Conservation (phyloP, 2,888 invertebrate species). For the Apodemia hepburni region DNA sequence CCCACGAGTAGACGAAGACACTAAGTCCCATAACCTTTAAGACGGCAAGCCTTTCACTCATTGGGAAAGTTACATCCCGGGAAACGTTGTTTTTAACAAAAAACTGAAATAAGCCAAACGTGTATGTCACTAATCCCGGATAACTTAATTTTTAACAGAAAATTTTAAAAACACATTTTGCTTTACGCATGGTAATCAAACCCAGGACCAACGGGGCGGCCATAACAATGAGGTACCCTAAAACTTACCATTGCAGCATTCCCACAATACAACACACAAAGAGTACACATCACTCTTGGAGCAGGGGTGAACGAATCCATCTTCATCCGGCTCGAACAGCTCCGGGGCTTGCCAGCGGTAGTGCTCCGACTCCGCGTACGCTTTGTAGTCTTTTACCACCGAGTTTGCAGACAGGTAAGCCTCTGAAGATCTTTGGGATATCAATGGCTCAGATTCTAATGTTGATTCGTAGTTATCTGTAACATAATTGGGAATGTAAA, state of each 20-base stretch:
- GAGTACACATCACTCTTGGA: slow-evolving; percentile 67
- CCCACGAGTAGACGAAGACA: too few species aligned
- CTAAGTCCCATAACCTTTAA: too few species aligned
- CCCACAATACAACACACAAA: slow-evolving; percentile 62
- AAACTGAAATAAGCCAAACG: too few species aligned
- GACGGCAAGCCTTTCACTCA: too few species aligned
- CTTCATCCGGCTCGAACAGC: slow-evolving; percentile 53
- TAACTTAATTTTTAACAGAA: too few species aligned
- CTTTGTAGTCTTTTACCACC: slow-evolving; percentile 45
- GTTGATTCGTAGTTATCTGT: slow-evolving; percentile 44
- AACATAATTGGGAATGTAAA: slow-evolving; percentile 21
- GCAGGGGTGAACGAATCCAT: slow-evolving; percentile 55
- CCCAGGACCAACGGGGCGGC: too few species aligned
- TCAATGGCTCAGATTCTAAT: slow-evolving; percentile 53
- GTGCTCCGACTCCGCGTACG: slow-evolving; percentile 42
- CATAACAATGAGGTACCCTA: too few species aligned
- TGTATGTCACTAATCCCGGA: too few species aligned
- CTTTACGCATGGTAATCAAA: too few species aligned
- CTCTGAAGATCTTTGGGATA: slow-evolving; percentile 57
- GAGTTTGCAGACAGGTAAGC: slow-evolving; percentile 46
- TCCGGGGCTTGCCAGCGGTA: slow-evolving; percentile 73
- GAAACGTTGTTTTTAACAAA: too few species aligned
- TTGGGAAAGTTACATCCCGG: too few species aligned
- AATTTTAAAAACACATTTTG: too few species aligned
- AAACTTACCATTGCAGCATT: slow-evolving; percentile 64